A percentile compares a stretch with the other conserved stretches of the same genome.
Evolutionary conservation across 2,797 vertebrate genomes (phyloP).

Genomic region (Peromyscus melanophrys): DNA sequence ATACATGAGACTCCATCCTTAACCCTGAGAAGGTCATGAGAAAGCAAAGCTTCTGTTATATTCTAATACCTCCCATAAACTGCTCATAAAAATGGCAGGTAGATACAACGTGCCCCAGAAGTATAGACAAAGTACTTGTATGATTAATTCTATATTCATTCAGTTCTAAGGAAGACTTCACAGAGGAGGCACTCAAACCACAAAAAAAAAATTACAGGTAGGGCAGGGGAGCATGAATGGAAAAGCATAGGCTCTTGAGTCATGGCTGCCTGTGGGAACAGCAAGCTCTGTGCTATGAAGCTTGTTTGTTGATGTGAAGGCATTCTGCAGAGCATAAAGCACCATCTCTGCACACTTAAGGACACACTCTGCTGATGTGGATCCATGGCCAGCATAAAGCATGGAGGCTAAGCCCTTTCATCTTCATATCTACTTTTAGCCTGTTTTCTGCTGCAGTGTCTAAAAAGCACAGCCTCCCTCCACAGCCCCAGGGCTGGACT

Average conservation of each 20-base stretch:
- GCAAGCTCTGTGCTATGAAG: neutral
- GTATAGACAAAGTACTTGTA: neutral
- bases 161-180: neutral
- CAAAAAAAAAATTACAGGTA: neutral
- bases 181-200: neutral
- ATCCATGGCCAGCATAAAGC: neutral
- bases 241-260: neutral
- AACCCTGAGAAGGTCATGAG: neutral
- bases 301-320: neutral
- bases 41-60: neutral
- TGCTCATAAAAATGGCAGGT: neutral
- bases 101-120: neutral
- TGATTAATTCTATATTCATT: neutral
- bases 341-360: slow-evolving; percentile 9
- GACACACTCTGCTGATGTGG: neutral
- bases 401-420: neutral
- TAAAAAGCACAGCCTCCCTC: slow-evolving; percentile 10
- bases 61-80: neutral
- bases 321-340: neutral
- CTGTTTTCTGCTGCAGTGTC: slow-evolving; percentile 5
- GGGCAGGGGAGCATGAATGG: neutral
- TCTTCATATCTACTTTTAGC: slow-evolving; percentile 15
- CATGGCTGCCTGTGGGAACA: neutral
- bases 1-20: neutral
- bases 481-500: neutral